Evolutionary conservation across 2,888 invertebrate genomes (phyloP), one percentile per base, ranked within the genome.

Genomic region (Xanthorhoe designata): DNA sequence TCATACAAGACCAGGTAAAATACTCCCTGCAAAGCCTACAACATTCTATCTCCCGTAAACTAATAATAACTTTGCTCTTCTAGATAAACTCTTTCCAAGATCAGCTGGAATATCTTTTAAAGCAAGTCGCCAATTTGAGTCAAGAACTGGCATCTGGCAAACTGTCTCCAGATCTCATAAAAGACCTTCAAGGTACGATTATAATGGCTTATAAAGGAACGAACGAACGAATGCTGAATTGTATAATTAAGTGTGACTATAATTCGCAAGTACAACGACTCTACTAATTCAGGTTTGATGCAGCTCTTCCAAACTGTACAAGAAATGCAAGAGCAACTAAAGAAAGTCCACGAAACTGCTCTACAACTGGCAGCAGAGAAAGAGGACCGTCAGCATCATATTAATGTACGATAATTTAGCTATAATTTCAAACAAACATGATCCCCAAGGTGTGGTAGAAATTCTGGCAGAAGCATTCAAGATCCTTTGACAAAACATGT

Each of bases 291-390:
- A 92, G 92, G 87, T 45, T 75, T 93, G 63, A 82, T 91, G 90
- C 74, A 84, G 65, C 81, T 92, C 1, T 91, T 89, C 83, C 75
- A 86, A 64, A 91, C 90, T 0, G 91, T 93, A 0, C 87, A 91
- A 73, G 85, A 84, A 1, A 92, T 93, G 91, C 89, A 92, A 67
- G 75, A 73, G 3, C 89, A 92, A 58, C 63, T 93, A 61, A 78
- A 84, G 49, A 80, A 87, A 65, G 90, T 92, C 0, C 88, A 92
- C 71, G 86, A 90, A 0, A 89, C 90, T 0, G 91, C 92, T 1
- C 61, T 86, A 15, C 92, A 91, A 71, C 80, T 96, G 17, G 85
- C 94, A 13, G 91, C 94, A 0, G 95, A 95, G 61, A 94, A 94
- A 64, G 94, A 95, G 29, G 91, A 93, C 57, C 89, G 94, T 17